A percentile compares a stretch with the other conserved stretches of the same genome.
Evolutionary conservation across 2,797 vertebrate genomes (phyloP).

Genomic region (Austrolebias charrua): DNA sequence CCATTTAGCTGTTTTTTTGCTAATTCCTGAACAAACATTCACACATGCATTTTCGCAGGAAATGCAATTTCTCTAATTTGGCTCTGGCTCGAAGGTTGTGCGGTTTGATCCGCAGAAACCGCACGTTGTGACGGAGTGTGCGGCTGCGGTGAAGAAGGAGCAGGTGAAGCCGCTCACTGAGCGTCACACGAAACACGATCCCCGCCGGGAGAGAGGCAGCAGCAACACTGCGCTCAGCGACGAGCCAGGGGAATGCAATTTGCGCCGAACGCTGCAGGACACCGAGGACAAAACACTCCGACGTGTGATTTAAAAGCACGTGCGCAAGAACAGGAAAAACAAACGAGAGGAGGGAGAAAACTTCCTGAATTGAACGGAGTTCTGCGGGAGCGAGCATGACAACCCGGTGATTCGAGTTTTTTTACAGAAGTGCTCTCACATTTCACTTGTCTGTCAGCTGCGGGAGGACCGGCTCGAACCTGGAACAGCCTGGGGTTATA

Average conservation of each 20-base stretch:
- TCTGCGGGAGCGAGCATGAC: constrained; percentile 46
- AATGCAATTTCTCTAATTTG: too few relatives aligned
- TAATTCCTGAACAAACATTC: too few relatives aligned
- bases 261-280: constrained; percentile 13
- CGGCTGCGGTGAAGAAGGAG: constrained; percentile 46
- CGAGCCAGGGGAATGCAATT: constrained; percentile 35
- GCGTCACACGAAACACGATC: constrained; percentile 51
- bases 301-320: constrained; percentile 11
- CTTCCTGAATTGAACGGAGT: constrained; percentile 53
- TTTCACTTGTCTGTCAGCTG: constrained; percentile 65
- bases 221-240: constrained; percentile 52
- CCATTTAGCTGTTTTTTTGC: too few relatives aligned
- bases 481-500: constrained; percentile 45
- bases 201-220: constrained; percentile 48
- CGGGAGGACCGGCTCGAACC: constrained; percentile 52
- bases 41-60: too few relatives aligned
- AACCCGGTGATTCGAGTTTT: constrained; percentile 71
- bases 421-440: constrained; percentile 65
- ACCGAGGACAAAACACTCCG: background rate
- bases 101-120: constrained; percentile 19
- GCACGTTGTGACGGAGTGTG: constrained; percentile 61
- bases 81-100: background rate
- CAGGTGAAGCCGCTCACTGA: constrained; percentile 81
- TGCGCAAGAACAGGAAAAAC: constrained; percentile 7
- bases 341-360: constrained; percentile 40